Evolutionary conservation across 2,113 vertebrate genomes (phyloP).

Genomic region (Cephalophus harveyi): DNA sequence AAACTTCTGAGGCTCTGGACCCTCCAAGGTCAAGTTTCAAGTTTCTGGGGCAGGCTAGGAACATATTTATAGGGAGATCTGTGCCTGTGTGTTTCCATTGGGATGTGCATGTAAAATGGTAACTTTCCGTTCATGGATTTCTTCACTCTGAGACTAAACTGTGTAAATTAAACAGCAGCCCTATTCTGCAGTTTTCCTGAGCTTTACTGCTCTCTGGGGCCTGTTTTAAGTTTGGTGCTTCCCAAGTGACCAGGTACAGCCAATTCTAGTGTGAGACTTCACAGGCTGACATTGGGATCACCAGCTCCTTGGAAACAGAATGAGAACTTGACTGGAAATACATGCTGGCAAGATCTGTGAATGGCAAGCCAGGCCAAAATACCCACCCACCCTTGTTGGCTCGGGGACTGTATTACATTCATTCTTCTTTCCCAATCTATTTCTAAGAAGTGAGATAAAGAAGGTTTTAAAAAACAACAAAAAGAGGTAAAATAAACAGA

Average conservation of each 20-base stretch:
- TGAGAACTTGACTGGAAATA: not conserved
- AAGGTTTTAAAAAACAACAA: not conserved
- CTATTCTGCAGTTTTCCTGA: not conserved
- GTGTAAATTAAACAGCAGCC: not conserved
- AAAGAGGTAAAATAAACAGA: not conserved
- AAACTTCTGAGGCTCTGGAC: not conserved
- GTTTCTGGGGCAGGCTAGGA: not conserved
- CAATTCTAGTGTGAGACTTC: not conserved
- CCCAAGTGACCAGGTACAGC: not conserved
- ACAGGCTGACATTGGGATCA: not conserved
- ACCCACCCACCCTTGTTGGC: not conserved
- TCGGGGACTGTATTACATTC: not conserved
- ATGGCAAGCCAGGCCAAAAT: not conserved
- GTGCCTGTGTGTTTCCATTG: not conserved
- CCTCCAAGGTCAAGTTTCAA: not conserved
- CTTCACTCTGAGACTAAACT: not conserved
- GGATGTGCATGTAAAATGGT: not conserved
- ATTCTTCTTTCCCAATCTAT: not conserved
- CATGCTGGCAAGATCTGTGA: not conserved
- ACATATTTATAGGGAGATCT: not conserved
- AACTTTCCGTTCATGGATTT: not conserved
- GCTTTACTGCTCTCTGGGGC: not conserved
- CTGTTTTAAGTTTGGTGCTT: not conserved
- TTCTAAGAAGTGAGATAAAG: not conserved
- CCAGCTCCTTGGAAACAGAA: not conserved